These are phyloP conservation scores for Paracanthobrama guichenoti DNA, from an alignment of 2,113 vertebrate species.

Conservation along the genomic window DNA sequence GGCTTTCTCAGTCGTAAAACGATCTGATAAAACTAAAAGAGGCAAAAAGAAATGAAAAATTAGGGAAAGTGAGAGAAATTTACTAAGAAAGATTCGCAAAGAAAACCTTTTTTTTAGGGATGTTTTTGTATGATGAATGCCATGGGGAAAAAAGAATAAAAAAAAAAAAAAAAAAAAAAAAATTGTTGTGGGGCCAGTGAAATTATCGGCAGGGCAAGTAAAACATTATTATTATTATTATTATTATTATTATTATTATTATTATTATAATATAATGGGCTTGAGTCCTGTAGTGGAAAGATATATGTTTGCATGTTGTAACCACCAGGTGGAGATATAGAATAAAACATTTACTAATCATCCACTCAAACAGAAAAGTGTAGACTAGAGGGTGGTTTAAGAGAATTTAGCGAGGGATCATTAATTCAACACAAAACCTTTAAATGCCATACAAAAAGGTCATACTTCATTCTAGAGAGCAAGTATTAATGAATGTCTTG, in stretches of 20 bases:
- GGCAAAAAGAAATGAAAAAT: neutral
- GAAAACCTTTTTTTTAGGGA: no score
- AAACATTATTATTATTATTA: no score
- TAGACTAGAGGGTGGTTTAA: neutral
- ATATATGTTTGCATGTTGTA: neutral
- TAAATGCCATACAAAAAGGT: neutral
- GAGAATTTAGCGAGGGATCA: neutral
- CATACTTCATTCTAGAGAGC: neutral
- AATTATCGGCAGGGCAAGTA: neutral
- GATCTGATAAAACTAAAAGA: neutral
- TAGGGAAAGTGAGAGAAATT: no score
- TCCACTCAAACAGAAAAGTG: neutral
- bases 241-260: no score
- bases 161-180: no score
- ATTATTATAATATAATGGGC: neutral
- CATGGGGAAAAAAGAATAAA: no score
- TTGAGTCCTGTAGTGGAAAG: neutral
- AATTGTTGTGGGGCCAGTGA: neutral
- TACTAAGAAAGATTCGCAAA: neutral
- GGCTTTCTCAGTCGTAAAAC: neutral
- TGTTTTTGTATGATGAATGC: neutral
- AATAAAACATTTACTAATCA: neutral
- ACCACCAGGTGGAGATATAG: conserved; percentile 49
- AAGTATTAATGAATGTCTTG: neutral
- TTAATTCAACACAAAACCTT: neutral